These are phyloP conservation scores for Cantharis nigra DNA, from an alignment of 2,888 invertebrate species.

Conservation along the genomic window DNA sequence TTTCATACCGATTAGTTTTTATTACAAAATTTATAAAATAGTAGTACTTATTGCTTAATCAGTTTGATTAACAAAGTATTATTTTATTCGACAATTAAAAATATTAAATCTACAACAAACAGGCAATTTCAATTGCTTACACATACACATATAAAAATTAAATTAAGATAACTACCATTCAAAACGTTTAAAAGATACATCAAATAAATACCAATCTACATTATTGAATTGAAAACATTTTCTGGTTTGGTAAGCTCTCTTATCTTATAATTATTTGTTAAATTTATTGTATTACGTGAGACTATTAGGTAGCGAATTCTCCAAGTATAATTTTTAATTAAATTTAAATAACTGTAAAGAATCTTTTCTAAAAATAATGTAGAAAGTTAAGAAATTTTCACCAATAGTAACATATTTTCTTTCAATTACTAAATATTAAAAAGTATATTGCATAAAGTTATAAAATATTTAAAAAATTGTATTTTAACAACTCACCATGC, in stretches of 20 bases:
- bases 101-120: background rate
- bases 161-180: background rate
- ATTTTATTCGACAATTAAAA: background rate
- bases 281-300: background rate
- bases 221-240: background rate
- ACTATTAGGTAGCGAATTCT: background rate
- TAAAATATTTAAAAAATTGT: background rate
- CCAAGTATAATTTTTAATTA: background rate
- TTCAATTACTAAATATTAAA: background rate
- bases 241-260: background rate
- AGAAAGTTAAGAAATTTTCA: background rate
- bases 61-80: too few species aligned
- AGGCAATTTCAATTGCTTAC: background rate
- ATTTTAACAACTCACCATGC: conserved; percentile 73
- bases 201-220: background rate
- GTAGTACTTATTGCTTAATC: background rate
- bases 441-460: background rate
- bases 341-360: background rate
- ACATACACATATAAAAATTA: background rate
- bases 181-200: background rate
- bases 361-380: background rate
- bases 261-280: background rate
- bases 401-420: background rate
- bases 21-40: background rate
- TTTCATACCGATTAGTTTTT: background rate